phyloP scores from a whole-genome alignment of 64 coral and sea anemone genomes.

The Montipora capricornis region DNA sequence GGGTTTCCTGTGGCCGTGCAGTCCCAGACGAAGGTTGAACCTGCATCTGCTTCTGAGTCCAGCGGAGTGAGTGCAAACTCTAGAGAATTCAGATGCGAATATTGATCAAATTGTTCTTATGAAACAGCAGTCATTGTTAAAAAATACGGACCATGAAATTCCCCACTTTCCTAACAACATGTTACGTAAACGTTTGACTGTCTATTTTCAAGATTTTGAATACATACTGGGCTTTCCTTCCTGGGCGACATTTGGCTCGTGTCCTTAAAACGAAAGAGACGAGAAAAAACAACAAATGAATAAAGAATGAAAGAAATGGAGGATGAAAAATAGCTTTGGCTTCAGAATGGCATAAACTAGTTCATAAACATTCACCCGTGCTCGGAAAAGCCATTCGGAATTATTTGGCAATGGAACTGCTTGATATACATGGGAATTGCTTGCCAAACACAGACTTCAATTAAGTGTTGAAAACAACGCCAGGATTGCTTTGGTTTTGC shows the following conservation, averaged over 20 bases:
- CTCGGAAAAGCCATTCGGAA: background rate
- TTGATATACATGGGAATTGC: no score
- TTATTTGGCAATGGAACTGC: background rate
- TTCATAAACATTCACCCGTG: no score
- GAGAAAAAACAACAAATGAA: background rate
- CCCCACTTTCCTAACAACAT: background rate
- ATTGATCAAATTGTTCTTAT: background rate
- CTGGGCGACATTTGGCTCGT: constrained; percentile 15
- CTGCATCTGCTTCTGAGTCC: constrained; percentile 56
- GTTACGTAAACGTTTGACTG: background rate
- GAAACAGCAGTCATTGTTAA: background rate
- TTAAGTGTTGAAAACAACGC: no score
- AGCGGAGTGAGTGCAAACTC: constrained; percentile 70
- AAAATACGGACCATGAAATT: background rate
- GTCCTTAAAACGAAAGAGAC: background rate
- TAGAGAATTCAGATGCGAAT: background rate
- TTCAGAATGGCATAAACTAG: no score
- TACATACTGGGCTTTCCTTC: constrained; percentile 8
- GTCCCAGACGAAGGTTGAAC: constrained; percentile 74
- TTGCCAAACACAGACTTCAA: no score
- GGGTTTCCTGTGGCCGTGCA: constrained; percentile 88
- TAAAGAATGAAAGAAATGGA: background rate
- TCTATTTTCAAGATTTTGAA: background rate
- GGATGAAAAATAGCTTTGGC: no score
- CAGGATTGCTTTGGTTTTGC: no score